Evolutionary conservation across 2,113 vertebrate species (phyloP).

Genomic region (Hepsetus odoe): DNA sequence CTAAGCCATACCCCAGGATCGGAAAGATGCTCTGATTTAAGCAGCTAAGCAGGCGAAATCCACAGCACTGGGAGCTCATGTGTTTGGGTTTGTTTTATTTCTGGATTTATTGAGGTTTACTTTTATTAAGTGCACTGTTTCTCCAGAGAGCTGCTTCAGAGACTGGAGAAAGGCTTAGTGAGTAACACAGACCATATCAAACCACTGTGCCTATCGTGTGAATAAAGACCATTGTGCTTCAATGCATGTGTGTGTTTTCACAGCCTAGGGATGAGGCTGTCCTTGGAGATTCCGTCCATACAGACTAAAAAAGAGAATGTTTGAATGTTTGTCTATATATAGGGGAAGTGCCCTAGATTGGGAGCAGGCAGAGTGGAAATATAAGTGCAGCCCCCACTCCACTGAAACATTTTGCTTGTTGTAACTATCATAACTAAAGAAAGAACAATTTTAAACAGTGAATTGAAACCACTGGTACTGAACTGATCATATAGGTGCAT

Average conservation of each 20-base stretch:
- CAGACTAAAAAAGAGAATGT: constrained; percentile 33
- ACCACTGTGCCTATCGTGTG: constrained; percentile 10
- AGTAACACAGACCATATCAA: constrained; percentile 8
- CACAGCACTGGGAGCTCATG: not conserved
- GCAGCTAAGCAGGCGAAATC: constrained; percentile 17
- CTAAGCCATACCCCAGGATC: not conserved
- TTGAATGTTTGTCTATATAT: constrained; percentile 35
- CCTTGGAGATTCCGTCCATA: constrained; percentile 12
- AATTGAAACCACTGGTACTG: too few species aligned
- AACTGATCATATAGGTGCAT: too few species aligned
- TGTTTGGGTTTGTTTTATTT: constrained; percentile 28
- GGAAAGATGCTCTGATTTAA: constrained; percentile 4
- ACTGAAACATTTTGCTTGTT: not conserved
- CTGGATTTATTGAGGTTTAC: constrained; percentile 24
- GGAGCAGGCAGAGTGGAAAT: constrained; percentile 9
- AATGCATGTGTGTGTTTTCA: constrained; percentile 1
- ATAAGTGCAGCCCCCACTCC: constrained; percentile 7
- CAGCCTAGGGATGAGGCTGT: constrained; percentile 1
- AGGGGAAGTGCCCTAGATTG: constrained; percentile 32
- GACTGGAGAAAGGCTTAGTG: constrained; percentile 23
- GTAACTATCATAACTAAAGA: too few species aligned
- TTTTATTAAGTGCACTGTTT: constrained; percentile 14
- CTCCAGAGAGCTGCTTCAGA: constrained; percentile 6
- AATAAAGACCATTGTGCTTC: constrained; percentile 29
- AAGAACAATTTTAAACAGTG: too few species aligned